Evolutionary conservation across 2,797 vertebrate species (phyloP), one percentile per base, ranked within the genome.

Genomic region (Micromesistius poutassou): DNA sequence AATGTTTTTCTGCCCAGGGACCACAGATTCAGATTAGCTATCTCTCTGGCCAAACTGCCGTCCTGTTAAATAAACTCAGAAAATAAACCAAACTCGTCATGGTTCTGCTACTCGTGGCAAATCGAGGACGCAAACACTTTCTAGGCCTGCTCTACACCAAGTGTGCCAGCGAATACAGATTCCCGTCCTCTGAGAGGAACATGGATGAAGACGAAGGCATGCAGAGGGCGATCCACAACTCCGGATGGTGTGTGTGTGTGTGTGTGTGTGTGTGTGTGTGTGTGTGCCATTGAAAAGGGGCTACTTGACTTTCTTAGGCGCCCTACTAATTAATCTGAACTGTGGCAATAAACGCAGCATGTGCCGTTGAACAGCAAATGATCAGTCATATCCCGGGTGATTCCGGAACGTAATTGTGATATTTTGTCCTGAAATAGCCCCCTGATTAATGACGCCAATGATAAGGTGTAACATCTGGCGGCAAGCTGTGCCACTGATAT

Each of bases 381-480:
- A 72, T 19, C 73, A 9, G 25, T 46, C 2, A 30, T 5, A 3
- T 0, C 28, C 30, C 30, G 10, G 30, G 68, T 71, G 25, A 30
- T 30, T 71, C 68, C 68, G 25, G 16, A 36, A 5, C 40, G n/a
- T n/a, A 70, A 16, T 4, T 33, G 30, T 5, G 38, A 31, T 10
- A 2, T 19, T 36, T 68, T 66, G 9, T 75, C 31, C 33, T 66
- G 35, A 66, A 76, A 76, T 30, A 31, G 33, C 3, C 30, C 22
- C 0, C 22, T 75, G 50, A 75, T 73, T 75, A 77, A 70, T 73
- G 38, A 31, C 30, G 12, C 30, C 9, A 46, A 74, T 70, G 55
- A 5, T 42, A 7, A 1, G 8, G 31, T 35, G 62, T 9, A 72
- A 74, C 72, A 66, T 75, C 10, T 55, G 74, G 30, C 33, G 4